Evolutionary conservation across 2,888 invertebrate genomes (phyloP).

Genomic region (Drosophila lutescens): DNA sequence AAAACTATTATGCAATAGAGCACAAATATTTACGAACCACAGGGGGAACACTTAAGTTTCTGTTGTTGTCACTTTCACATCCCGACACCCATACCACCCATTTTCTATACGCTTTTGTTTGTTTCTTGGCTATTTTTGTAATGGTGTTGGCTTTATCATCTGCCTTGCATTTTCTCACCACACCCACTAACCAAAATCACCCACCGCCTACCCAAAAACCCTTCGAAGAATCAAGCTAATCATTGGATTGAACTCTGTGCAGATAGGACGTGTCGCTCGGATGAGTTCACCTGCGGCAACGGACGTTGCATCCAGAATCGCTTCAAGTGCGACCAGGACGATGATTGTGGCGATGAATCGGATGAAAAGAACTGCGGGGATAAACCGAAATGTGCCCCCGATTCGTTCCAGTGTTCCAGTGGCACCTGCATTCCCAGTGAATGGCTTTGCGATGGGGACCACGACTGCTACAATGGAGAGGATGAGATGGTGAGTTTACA

Average conservation of each 20-base stretch:
- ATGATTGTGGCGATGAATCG: constrained; percentile 93
- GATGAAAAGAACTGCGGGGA: constrained; percentile 93
- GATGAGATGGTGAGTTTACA: constrained; percentile 89
- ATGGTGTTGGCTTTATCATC: constrained; percentile 76
- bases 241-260: constrained; percentile 9
- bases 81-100: constrained; percentile 39
- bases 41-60: constrained; percentile 49
- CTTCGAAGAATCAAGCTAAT: constrained; percentile 19
- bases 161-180: too few species aligned
- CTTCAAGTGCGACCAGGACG: constrained; percentile 94
- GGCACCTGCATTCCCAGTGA: constrained; percentile 91
- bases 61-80: constrained; percentile 52
- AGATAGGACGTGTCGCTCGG: constrained; percentile 96
- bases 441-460: constrained; percentile 95
- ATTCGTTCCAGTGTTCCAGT: constrained; percentile 90
- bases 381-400: constrained; percentile 88
- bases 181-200: constrained; percentile 32
- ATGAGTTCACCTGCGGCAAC: constrained; percentile 96
- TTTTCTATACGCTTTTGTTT: constrained; percentile 26
- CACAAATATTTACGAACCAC: constrained; percentile 66
- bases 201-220: constrained; percentile 17
- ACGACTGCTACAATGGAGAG: constrained; percentile 92
- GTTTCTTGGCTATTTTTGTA: constrained; percentile 57
- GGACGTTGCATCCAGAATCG: constrained; percentile 94
- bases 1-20: constrained; percentile 54